Evolutionary conservation across 2,888 invertebrate species (phyloP).

Genomic region (Polylopha cassiicola): DNA sequence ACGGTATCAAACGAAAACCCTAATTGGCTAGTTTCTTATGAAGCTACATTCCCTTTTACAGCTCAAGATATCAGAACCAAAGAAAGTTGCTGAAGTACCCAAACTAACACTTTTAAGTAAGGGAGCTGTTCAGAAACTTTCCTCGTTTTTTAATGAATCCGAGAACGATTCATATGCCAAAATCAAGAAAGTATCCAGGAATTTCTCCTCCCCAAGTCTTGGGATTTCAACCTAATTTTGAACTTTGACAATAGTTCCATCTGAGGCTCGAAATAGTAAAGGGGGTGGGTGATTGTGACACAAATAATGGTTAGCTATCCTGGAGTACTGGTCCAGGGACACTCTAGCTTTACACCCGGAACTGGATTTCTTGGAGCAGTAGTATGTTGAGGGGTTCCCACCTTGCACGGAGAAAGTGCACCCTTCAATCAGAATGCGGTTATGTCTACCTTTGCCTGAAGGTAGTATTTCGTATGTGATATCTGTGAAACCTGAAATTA

Average conservation of each 20-base stretch:
- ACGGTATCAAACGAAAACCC: too few species aligned
- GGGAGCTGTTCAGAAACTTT: too few species aligned
- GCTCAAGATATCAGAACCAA: too few species aligned
- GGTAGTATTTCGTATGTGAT: slow-evolving; percentile 30
- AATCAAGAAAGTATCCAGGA: too few species aligned
- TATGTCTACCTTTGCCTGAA: slow-evolving; percentile 31
- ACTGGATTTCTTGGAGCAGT: slow-evolving; percentile 37
- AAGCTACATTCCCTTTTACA: too few species aligned
- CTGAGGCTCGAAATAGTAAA: slow-evolving; percentile 14
- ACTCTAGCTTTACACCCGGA: slow-evolving; percentile 33
- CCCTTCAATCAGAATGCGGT: slow-evolving; percentile 33
- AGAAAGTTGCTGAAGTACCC: too few species aligned
- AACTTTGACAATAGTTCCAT: slow-evolving; percentile 24
- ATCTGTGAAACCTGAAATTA: slow-evolving; percentile 21
- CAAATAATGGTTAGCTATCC: slow-evolving; percentile 21
- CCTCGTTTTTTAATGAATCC: too few species aligned
- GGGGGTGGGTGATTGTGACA: slow-evolving; percentile 37
- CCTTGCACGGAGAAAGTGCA: slow-evolving; percentile 39
- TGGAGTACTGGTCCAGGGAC: slow-evolving; percentile 13
- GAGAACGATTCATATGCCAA: too few species aligned
- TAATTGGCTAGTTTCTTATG: too few species aligned
- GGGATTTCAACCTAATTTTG: too few species aligned
- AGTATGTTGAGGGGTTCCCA: slow-evolving; percentile 30
- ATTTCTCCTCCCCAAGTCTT: too few species aligned
- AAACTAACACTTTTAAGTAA: too few species aligned